Percentiles rank a stretch among this genome's conserved stretches.
phyloP scores from a whole-genome alignment of 2,888 invertebrate species.

The Cecidostiba fungosa region DNA sequence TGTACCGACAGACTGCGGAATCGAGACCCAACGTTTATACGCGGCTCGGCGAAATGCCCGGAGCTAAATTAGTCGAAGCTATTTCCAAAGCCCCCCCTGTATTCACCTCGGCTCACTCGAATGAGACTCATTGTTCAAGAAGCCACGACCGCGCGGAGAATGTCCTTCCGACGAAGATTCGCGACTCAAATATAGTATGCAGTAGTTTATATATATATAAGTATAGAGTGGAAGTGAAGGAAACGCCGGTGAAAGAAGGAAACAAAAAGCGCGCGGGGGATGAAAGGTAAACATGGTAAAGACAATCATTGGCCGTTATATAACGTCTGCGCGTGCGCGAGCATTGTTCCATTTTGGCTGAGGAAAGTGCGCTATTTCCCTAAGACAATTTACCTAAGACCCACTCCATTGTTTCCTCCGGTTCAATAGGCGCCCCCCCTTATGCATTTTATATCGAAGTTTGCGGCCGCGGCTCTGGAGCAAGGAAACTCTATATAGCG shows the following conservation, averaged over 20 bases:
- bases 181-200: background rate
- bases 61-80: constrained; percentile 40
- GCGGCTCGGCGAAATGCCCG: background rate
- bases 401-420: constrained; percentile 43
- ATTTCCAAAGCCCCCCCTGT: background rate
- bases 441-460: constrained; percentile 57
- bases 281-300: constrained; percentile 54
- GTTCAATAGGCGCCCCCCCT: constrained; percentile 31
- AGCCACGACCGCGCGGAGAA: background rate
- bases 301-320: constrained; percentile 50
- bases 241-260: background rate
- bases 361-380: constrained; percentile 19
- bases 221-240: background rate
- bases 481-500: no score
- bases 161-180: background rate
- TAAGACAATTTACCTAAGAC: constrained; percentile 56
- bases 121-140: constrained; percentile 27
- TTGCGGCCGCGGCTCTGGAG: constrained; percentile 21
- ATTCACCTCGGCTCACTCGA: background rate
- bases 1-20: background rate
- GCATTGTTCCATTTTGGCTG: constrained; percentile 46
- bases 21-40: background rate
- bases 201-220: background rate
- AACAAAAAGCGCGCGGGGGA: background rate
- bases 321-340: background rate